Base-by-base conservation (phyloP, 2,113 vertebrate species). In the Perca fluviatilis region DNA sequence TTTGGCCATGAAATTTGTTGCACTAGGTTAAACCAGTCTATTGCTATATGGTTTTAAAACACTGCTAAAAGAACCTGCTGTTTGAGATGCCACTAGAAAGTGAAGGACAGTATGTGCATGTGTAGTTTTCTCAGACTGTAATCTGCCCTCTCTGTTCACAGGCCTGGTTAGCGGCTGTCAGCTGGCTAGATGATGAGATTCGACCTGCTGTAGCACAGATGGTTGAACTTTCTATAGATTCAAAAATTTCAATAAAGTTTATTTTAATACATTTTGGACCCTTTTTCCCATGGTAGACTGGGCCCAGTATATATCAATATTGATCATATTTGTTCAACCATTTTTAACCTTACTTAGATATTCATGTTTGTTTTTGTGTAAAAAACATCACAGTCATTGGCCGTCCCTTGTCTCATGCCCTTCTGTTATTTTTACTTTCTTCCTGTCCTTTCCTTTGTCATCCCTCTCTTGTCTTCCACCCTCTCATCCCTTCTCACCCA, bases 221-320 rank as follows among this genome's bases (percentile, higher is more conserved):
- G 82, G 75, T 86, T 79, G 50, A 30, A 27, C 62, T 67, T 76
- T 85, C 60, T 83, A 72, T 30, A 79, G 66, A 87, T 88, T 79
- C 33, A 86, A 73, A 79, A 85, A 60, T 80, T 83, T 72, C 79
- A 90, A 91, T 88, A 87, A 88, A 90, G 1, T 77, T 66, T 86
- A 74, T 74, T 67, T 80, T 51, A 54, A 50, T 1, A 8, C 10
- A 51, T 53, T 79, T 83, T 67, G 16, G 27, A 21, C n/a, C 19
- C 2, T 36, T 74, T 80, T 50, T 66, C 64, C 3, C 43, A 36
- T 2, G 2, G n/a, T 40, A 18, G 4, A n/a, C 2, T 10, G 6
- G 47, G 6, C 8, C n/a, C 50, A 51, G 5, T 1, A 1, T 18
- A 49, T 25, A 21, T 43, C 11, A 74, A 60, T 63, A 49, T 76